Evolutionary conservation across 2,113 vertebrate genomes (phyloP).

Genomic region (Petromus typicus): DNA sequence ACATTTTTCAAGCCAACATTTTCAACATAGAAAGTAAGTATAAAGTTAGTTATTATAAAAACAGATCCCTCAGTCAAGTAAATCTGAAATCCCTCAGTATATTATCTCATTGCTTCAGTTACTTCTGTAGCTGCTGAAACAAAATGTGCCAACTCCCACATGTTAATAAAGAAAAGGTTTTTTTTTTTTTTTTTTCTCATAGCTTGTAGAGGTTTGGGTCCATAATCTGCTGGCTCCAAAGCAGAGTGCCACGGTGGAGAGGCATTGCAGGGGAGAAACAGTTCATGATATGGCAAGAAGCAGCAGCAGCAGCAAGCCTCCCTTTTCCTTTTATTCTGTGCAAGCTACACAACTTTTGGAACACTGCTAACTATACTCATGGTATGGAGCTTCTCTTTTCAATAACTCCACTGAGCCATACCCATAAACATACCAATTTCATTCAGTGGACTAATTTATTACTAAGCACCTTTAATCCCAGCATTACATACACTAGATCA

Average conservation of each 20-base stretch:
- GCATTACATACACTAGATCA: background rate
- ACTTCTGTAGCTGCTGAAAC: background rate
- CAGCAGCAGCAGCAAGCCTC: background rate
- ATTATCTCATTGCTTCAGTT: background rate
- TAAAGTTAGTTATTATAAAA: conserved; percentile 7
- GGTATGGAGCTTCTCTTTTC: background rate
- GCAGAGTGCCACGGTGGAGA: background rate
- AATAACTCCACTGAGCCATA: background rate
- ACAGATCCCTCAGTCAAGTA: background rate
- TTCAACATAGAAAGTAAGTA: background rate
- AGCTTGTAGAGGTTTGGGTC: background rate
- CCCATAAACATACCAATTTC: background rate
- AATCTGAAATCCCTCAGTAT: background rate
- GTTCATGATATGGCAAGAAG: background rate
- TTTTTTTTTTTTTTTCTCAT: background rate
- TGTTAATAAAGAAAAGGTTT: background rate
- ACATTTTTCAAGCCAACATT: background rate
- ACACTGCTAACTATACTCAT: background rate
- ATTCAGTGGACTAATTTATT: background rate
- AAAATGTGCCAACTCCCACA: background rate
- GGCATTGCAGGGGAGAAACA: background rate
- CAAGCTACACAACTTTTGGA: background rate
- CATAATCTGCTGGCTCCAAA: background rate
- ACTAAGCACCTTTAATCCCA: background rate
- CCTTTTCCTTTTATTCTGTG: background rate